phyloP scores from a whole-genome alignment of 1,140 invertebrate species.

The Colletes latitarsis region DNA sequence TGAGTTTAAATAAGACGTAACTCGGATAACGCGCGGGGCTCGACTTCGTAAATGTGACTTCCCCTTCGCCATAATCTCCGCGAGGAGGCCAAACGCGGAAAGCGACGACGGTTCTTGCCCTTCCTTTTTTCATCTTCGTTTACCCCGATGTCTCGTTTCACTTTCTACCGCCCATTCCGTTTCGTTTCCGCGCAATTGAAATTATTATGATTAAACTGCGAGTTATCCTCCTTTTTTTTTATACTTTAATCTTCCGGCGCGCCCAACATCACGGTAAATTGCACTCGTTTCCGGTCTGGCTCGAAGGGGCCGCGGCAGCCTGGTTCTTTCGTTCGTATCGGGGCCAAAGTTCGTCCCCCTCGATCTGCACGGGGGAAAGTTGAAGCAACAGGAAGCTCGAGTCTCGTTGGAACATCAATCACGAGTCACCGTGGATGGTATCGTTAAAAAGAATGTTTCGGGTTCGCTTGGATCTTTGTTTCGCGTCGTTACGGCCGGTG shows the following conservation, averaged over 20 bases:
- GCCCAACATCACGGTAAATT: conserved; percentile 41
- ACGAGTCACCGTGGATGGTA: neutral
- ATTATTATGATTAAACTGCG: conserved; percentile 70
- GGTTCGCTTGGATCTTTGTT: conserved; percentile 10
- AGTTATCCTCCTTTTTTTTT: conserved; percentile 27
- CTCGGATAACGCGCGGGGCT: neutral
- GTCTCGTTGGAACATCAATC: conserved; percentile 1
- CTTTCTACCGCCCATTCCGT: neutral
- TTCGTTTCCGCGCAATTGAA: conserved; percentile 58
- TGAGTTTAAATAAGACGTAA: neutral
- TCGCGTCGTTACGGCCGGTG: neutral
- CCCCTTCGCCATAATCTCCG: conserved; percentile 8
- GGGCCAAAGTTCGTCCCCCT: neutral
- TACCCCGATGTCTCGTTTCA: conserved; percentile 12
- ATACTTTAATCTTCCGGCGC: conserved; percentile 56
- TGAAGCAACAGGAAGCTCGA: conserved; percentile 22
- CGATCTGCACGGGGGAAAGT: neutral
- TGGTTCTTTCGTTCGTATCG: conserved; percentile 43
- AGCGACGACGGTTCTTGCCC: neutral
- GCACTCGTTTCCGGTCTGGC: conserved; percentile 20
- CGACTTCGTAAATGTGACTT: neutral
- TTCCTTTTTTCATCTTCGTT: conserved; percentile 11
- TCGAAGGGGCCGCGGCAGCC: neutral
- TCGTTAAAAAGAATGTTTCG: conserved; percentile 7
- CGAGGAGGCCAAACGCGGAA: neutral